phyloP scores from a whole-genome alignment of 2,797 vertebrate genomes.

The Cyclopterus lumpus region DNA sequence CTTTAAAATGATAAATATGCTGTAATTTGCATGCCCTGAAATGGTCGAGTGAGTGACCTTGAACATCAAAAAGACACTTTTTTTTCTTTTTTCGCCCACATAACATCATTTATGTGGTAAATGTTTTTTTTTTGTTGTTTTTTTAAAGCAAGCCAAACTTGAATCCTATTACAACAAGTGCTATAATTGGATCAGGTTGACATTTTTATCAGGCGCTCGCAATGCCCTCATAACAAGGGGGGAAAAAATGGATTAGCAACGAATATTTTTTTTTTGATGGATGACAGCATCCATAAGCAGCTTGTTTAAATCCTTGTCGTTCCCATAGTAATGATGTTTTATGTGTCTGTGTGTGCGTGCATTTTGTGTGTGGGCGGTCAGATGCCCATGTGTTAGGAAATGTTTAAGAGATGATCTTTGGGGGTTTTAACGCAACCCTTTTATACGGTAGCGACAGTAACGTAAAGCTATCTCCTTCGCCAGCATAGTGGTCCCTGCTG shows the following conservation, averaged over 20 bases:
- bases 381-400: constrained; percentile 82
- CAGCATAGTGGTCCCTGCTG: constrained; percentile 67
- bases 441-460: constrained; percentile 72
- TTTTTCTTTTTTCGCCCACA: constrained; percentile 42
- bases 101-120: constrained; percentile 61
- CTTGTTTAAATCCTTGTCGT: constrained; percentile 79
- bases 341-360: constrained; percentile 60
- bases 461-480: constrained; percentile 75
- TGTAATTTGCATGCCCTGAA: constrained; percentile 38
- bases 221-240: constrained; percentile 77
- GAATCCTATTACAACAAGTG: constrained; percentile 78
- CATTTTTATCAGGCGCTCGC: constrained; percentile 81
- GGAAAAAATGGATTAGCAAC: constrained; percentile 79
- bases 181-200: constrained; percentile 83
- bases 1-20: constrained; percentile 30
- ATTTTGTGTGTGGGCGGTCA: constrained; percentile 78
- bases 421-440: constrained; percentile 77
- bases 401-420: constrained; percentile 81
- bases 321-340: constrained; percentile 81
- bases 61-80: constrained; percentile 17
- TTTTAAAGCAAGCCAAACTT: constrained; percentile 69
- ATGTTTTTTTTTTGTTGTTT: constrained; percentile 62
- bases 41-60: constrained; percentile 59
- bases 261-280: constrained; percentile 77
- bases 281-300: constrained; percentile 81